phyloP scores from a whole-genome alignment of 2,113 vertebrate genomes.

The Nothobranchius furzeri region DNA sequence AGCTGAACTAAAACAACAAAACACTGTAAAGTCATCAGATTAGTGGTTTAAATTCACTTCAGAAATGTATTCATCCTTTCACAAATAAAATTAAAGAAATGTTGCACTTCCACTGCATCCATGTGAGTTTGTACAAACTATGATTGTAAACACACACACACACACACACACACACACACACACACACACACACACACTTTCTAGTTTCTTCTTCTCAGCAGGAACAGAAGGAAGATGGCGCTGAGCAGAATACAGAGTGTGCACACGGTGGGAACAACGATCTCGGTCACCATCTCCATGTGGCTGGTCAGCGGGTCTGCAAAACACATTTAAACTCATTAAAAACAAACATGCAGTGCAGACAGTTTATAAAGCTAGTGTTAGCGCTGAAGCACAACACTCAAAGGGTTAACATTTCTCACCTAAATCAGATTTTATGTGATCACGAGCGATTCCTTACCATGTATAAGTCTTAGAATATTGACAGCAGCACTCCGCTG shows the following conservation, averaged over 20 bases:
- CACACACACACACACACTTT: constrained; percentile 13
- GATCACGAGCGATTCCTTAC: constrained; percentile 65
- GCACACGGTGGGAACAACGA: constrained; percentile 87
- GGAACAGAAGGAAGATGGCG: constrained; percentile 86
- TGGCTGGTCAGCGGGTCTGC: constrained; percentile 86
- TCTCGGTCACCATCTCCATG: constrained; percentile 91
- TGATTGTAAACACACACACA: background rate
- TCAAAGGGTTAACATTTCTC: constrained; percentile 72
- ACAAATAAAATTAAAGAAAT: constrained; percentile 32
- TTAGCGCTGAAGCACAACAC: constrained; percentile 57
- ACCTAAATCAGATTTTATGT: constrained; percentile 23
- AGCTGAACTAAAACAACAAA: constrained; percentile 4
- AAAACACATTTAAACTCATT: constrained; percentile 47
- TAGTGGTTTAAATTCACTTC: constrained; percentile 24
- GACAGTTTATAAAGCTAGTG: constrained; percentile 29
- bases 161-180: constrained; percentile 5
- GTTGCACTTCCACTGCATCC: constrained; percentile 6
- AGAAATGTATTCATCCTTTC: constrained; percentile 44
- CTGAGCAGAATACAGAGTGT: constrained; percentile 86
- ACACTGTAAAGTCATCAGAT: constrained; percentile 49
- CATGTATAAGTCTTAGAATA: constrained; percentile 82
- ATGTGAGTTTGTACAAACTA: background rate
- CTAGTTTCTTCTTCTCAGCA: constrained; percentile 81
- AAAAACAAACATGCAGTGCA: constrained; percentile 11
- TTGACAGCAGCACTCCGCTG: constrained; percentile 77